A percentile compares a stretch with the other conserved stretches of the same genome.
These are phyloP conservation scores for Anarrhichthys ocellatus DNA, from an alignment of 2,113 vertebrate genomes.

Conservation along the genomic window DNA sequence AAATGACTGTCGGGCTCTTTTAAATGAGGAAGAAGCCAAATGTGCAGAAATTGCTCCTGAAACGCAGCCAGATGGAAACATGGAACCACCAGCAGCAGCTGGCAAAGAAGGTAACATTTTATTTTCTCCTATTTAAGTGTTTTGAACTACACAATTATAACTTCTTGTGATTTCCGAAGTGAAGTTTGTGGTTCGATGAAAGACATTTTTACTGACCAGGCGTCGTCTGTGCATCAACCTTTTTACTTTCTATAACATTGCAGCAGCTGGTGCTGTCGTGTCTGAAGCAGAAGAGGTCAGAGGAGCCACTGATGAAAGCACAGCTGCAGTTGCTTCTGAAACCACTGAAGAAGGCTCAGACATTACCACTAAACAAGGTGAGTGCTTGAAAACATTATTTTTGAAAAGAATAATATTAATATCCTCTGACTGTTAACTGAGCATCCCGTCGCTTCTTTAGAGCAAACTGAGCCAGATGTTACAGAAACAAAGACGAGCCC, in stretches of 20 bases:
- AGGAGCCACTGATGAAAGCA: not conserved
- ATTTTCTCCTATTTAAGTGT: not conserved
- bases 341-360: conserved; percentile 11
- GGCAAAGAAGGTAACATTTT: conserved; percentile 36
- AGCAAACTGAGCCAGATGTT: conserved; percentile 36
- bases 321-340: not conserved
- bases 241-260: not conserved
- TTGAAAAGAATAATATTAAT: not conserved
- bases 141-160: not conserved
- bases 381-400: not conserved
- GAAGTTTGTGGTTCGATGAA: not conserved
- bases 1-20: not conserved
- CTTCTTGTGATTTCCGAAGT: not conserved
- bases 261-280: conserved; percentile 26
- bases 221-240: not conserved
- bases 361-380: conserved; percentile 34
- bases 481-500: conserved; percentile 1
- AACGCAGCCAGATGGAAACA: not conserved
- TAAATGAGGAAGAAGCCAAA: conserved; percentile 30
- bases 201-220: not conserved
- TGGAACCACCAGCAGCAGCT: not conserved
- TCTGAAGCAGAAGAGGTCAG: conserved; percentile 27
- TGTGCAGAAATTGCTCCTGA: conserved; percentile 26
- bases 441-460: conserved; percentile 39
- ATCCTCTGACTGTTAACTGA: not conserved